phyloP scores from a whole-genome alignment of 2,113 vertebrate species.

The Saimiri boliviensis region DNA sequence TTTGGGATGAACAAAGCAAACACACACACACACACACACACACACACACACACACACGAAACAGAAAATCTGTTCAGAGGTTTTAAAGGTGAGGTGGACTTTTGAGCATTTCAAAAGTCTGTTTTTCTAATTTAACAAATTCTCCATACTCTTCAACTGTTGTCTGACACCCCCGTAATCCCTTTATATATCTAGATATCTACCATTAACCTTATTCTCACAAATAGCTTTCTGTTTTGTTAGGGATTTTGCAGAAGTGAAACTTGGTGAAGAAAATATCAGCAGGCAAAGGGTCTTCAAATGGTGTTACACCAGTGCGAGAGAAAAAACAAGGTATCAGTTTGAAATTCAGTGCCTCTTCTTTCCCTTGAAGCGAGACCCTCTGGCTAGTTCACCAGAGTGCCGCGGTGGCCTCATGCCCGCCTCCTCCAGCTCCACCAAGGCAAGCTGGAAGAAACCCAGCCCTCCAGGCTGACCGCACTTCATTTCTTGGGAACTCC shows the following conservation, averaged over 20 bases:
- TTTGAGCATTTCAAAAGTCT: neutral
- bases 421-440: neutral
- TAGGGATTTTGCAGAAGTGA: slow-evolving; percentile 67
- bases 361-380: slow-evolving; percentile 3
- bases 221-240: slow-evolving; percentile 54
- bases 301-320: neutral
- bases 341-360: neutral
- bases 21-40: neutral
- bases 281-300: slow-evolving; percentile 30
- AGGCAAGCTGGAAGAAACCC: neutral
- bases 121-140: neutral
- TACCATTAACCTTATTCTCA: slow-evolving; percentile 38
- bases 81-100: neutral
- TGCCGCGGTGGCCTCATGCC: neutral
- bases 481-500: neutral
- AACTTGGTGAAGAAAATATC: slow-evolving; percentile 67
- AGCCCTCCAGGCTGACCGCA: neutral
- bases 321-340: neutral
- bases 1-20: slow-evolving; percentile 5
- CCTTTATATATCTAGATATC: slow-evolving; percentile 9
- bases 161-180: neutral
- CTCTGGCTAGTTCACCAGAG: neutral
- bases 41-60: neutral
- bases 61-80: neutral
- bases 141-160: neutral